phyloP scores from a whole-genome alignment of 2,113 vertebrate species.

The Girardinichthys multiradiatus region DNA sequence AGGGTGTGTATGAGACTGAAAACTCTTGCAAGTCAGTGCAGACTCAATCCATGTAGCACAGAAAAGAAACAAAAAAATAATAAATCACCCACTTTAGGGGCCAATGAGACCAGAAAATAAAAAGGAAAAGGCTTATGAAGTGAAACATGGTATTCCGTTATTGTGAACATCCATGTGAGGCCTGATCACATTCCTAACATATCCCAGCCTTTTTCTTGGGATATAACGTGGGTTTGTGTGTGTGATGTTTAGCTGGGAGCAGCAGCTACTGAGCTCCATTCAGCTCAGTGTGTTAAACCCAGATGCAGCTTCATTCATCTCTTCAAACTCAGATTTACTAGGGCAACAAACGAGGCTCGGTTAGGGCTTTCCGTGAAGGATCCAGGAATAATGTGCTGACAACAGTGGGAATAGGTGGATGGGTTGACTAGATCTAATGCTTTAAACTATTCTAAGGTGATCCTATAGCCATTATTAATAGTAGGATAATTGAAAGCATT shows the following conservation, averaged over 20 bases:
- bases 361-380: slow-evolving; percentile 39
- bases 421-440: no score
- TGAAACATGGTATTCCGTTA: slow-evolving; percentile 19
- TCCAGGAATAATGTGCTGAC: slow-evolving; percentile 34
- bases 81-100: no score
- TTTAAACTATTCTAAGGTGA: no score
- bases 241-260: slow-evolving; percentile 57
- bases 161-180: slow-evolving; percentile 45
- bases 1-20: slow-evolving; percentile 14
- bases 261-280: slow-evolving; percentile 49
- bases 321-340: slow-evolving; percentile 28
- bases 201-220: slow-evolving; percentile 59
- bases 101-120: no score
- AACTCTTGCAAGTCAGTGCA: background rate
- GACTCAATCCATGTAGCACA: background rate
- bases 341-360: background rate
- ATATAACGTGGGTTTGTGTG: slow-evolving; percentile 36
- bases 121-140: background rate
- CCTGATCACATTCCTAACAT: slow-evolving; percentile 66
- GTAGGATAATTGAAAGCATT: no score
- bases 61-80: background rate
- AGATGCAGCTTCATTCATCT: slow-evolving; percentile 45
- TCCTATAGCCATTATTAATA: no score
- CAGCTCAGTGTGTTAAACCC: slow-evolving; percentile 26
- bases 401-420: no score